Evolutionary conservation across 1,140 invertebrate genomes (phyloP).

Genomic region (Solenopsis invicta): DNA sequence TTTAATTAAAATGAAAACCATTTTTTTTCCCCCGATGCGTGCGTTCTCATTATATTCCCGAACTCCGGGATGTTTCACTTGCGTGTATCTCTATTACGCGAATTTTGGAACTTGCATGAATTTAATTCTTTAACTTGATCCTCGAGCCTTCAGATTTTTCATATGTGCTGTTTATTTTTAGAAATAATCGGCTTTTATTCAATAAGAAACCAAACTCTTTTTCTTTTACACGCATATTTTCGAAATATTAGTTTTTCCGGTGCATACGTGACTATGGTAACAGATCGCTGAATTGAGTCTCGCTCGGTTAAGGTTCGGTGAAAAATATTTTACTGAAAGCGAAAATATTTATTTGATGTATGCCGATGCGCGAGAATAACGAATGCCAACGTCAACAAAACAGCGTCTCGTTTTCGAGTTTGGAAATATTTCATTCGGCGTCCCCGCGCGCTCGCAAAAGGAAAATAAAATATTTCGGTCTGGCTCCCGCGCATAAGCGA

Average conservation of each 20-base stretch:
- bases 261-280: not conserved
- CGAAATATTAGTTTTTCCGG: constrained; percentile 1
- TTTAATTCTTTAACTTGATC: not conserved
- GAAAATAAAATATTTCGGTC: constrained; percentile 48
- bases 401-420: constrained; percentile 37
- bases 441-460: not conserved
- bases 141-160: not conserved
- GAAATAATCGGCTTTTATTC: not conserved
- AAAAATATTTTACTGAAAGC: constrained; percentile 53
- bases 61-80: no score
- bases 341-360: constrained; percentile 58
- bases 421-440: constrained; percentile 42
- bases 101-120: not conserved
- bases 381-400: constrained; percentile 25
- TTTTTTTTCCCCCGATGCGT: not conserved
- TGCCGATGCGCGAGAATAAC: constrained; percentile 27
- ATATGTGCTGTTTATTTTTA: no score
- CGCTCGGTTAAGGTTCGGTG: constrained; percentile 28
- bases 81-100: not conserved
- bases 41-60: not conserved
- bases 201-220: not conserved
- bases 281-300: not conserved
- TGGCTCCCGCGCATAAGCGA: constrained; percentile 6
- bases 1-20: constrained; percentile 3
- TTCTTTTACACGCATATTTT: not conserved